Percentiles rank a stretch among this genome's conserved stretches.
Conservation (phyloP, 2,888 invertebrate genomes). For the Nomada ferruginata region DNA sequence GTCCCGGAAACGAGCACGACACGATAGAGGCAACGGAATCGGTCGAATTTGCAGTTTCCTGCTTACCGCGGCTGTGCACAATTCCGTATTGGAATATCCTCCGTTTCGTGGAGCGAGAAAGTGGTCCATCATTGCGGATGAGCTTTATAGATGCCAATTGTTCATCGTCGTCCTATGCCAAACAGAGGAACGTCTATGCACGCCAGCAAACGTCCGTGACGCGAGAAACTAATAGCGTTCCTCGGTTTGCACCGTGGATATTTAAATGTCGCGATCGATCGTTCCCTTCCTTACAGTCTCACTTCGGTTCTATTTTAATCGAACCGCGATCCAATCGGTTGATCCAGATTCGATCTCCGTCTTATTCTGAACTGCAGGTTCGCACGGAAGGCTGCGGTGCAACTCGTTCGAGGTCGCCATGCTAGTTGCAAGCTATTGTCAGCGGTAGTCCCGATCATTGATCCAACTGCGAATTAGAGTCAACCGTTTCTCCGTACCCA, state of each 20-base stretch:
- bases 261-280: background rate
- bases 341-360: conserved; percentile 22
- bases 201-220: conserved; percentile 8
- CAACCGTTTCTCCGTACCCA: background rate
- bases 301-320: background rate
- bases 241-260: background rate
- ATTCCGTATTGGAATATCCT: conserved; percentile 24
- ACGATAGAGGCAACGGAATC: background rate
- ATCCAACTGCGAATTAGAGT: conserved; percentile 33
- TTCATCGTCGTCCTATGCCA: conserved; percentile 22
- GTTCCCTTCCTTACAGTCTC: background rate
- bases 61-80: conserved; percentile 2
- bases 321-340: background rate
- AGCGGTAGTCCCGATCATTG: conserved; percentile 20
- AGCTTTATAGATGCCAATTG: conserved; percentile 9
- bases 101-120: conserved; percentile 3
- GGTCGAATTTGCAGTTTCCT: conserved; percentile 21
- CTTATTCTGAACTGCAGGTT: background rate
- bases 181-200: conserved; percentile 13
- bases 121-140: background rate
- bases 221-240: conserved; percentile 9
- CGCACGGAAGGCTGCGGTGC: background rate
- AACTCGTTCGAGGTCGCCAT: conserved; percentile 12
- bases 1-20: background rate
- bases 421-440: background rate